Base-by-base conservation (phyloP, 2,113 vertebrate species). In the Haplochromis vanheusdeni region DNA sequence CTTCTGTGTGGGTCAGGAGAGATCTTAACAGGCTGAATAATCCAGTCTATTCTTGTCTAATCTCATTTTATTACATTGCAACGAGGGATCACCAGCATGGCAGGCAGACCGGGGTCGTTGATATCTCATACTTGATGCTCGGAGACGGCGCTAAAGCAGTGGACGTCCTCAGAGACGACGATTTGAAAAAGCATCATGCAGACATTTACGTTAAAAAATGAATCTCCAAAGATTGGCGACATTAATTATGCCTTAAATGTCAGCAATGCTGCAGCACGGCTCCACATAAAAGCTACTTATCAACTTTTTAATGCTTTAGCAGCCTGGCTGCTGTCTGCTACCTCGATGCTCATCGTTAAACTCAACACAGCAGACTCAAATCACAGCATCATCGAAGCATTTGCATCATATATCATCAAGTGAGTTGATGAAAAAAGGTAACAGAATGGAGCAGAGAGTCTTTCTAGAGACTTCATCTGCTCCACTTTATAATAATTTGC, bases 31-130 rank as follows among this genome's bases (percentile, higher is more conserved):
- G 86, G 85, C 80, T 62, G 75, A 54, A 73, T 88, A 88, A 93
- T 93, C 51, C 8, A 85, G 87, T 94, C 82, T 91, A 79, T 90
- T 89, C 80, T 73, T 9, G 79, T 91, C 89, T 93, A 85, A 93
- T 92, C 85, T 87, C 45, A 35, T 94, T 95, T 86, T 81, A 84
- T 86, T 81, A 84, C 84, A 79, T 80, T 81, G 84, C 65, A 87
- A 90, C 75, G 65, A 77, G 68, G 83, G 83, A 21, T 7, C 77
- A 4, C 81, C 12, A 31, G 80, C 9, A 13, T 45, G 31, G 82
- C 40, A 62, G 89, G 5, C 83, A 83, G 65, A 86, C 52, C 2
- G 2, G 12, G 81, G 10, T 54, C 87, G 83, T 88, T 56, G 86
- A 89, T 85, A 52, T 79, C 8, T 65, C 8, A 56, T 4, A 80